phyloP scores from a whole-genome alignment of 1,140 invertebrate species.

The Orchesella cincta region DNA sequence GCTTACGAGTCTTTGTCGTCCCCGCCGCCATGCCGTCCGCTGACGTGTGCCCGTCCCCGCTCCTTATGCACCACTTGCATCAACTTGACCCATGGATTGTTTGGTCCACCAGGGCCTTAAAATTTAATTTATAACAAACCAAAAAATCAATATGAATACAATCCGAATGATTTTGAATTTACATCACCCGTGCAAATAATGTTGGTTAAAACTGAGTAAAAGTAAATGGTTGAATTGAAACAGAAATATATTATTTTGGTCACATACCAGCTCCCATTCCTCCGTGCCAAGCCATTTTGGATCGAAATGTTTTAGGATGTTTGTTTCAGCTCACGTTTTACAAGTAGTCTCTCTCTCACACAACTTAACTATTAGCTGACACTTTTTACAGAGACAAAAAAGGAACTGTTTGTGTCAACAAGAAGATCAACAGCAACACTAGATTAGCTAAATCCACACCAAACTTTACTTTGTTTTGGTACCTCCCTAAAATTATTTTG shows the following conservation, averaged over 20 bases:
- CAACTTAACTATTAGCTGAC: too few species aligned
- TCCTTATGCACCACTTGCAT: conserved; percentile 31
- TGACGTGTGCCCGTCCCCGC: conserved; percentile 19
- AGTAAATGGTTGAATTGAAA: not conserved
- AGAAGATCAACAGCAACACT: too few species aligned
- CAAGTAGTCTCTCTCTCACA: too few species aligned
- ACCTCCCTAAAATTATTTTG: too few species aligned
- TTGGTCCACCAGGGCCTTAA: conserved; percentile 13
- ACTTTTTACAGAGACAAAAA: too few species aligned
- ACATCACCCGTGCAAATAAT: not conserved
- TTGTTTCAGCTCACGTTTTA: not conserved
- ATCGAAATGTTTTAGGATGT: not conserved
- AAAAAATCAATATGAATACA: not conserved
- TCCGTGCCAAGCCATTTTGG: conserved; percentile 12
- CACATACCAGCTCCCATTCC: conserved; percentile 17
- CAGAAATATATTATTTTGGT: not conserved
- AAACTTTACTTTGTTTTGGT: too few species aligned
- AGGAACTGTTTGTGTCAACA: too few species aligned
- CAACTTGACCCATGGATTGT: conserved; percentile 29
- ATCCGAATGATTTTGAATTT: not conserved
- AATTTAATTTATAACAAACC: not conserved
- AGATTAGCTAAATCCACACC: too few species aligned
- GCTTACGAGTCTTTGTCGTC: conserved; percentile 33
- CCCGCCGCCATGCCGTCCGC: conserved; percentile 6
- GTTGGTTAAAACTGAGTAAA: not conserved